Evolutionary conservation across 2,888 invertebrate species (phyloP), one percentile per base, ranked within the genome.

Genomic region (Cheilosia impressa): DNA sequence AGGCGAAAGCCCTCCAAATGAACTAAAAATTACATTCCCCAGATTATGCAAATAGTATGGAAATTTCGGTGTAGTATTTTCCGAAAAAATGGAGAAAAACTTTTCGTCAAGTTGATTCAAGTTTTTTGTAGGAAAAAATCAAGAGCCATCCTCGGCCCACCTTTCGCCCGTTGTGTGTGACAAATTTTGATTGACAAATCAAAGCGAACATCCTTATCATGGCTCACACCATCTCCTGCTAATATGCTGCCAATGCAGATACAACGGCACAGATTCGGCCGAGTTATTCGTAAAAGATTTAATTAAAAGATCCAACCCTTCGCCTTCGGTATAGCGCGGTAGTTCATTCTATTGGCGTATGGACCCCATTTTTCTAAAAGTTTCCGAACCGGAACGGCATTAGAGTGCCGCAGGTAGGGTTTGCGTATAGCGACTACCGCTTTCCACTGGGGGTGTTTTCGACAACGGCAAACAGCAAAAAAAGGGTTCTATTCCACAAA

Each of bases 181-280:
- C 81, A 85, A 85, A 85, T 85, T 85, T 85, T 85, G 85, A 85
- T 85, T 85, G 85, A 85, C 85, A 85, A 85, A 85, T 85, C 85
- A 85, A 85, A 85, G 85, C 77, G 85, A 77, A 85, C 55, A 81
- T 85, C 77, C 76, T 85, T 80, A 85, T 85, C 85, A 72, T 19
- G 27, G 63, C 58, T 76, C 75, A 62, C 69, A 82, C 77, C 77
- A 83, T 66, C 71, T 52, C 24, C 24, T 73, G 80, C 85, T 85
- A 85, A 85, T 85, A 85, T 85, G 81, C 85, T 81, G 71, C 76
- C 85, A 85, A 77, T 81, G 68, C 53, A 72, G 75, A 85, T 72
- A 85, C 85, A 77, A 73, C 81, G 27, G 13, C 38, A 38, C 38
- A 38, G 81, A 85, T 85, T 85, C 66, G 52, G 31, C 58, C 43